phyloP scores from a whole-genome alignment of 2,888 invertebrate genomes.

The Macaria notata region DNA sequence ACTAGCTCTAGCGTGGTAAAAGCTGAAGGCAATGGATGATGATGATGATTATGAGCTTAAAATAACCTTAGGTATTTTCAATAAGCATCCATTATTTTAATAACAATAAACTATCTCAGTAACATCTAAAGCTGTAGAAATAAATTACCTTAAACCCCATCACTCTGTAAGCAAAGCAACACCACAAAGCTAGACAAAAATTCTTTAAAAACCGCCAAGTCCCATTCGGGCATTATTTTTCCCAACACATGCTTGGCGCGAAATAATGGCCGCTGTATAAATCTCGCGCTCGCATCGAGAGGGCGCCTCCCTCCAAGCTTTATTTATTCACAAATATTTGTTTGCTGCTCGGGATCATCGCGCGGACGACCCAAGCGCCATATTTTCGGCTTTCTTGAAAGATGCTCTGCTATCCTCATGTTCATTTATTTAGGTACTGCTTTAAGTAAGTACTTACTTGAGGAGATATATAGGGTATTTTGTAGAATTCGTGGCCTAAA shows the following conservation, averaged over 20 bases:
- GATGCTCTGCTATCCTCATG: constrained; percentile 11
- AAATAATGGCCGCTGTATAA: constrained; percentile 55
- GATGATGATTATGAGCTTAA: too few species aligned
- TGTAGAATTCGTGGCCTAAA: background rate
- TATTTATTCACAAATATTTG: constrained; percentile 65
- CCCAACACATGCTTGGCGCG: constrained; percentile 40
- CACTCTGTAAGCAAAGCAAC: background rate
- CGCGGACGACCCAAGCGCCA: constrained; percentile 29
- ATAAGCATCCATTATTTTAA: too few species aligned
- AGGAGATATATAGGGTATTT: background rate
- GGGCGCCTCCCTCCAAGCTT: constrained; percentile 41
- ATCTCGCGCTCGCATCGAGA: constrained; percentile 39
- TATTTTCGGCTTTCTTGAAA: constrained; percentile 30
- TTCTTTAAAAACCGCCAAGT: constrained; percentile 1
- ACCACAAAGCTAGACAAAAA: background rate
- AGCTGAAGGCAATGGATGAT: too few species aligned
- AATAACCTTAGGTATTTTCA: too few species aligned
- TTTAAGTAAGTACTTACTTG: background rate
- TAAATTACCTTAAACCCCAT: too few species aligned
- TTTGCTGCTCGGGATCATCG: constrained; percentile 48
- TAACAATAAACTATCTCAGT: too few species aligned
- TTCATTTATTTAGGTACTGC: constrained; percentile 20
- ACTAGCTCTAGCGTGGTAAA: too few species aligned
- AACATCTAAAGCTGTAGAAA: too few species aligned
- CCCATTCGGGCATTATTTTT: constrained; percentile 9